Percentiles rank a stretch among this genome's conserved stretches.
Evolutionary conservation across 2,888 invertebrate genomes (phyloP).

Genomic region (Tryphoninae sp.): DNA sequence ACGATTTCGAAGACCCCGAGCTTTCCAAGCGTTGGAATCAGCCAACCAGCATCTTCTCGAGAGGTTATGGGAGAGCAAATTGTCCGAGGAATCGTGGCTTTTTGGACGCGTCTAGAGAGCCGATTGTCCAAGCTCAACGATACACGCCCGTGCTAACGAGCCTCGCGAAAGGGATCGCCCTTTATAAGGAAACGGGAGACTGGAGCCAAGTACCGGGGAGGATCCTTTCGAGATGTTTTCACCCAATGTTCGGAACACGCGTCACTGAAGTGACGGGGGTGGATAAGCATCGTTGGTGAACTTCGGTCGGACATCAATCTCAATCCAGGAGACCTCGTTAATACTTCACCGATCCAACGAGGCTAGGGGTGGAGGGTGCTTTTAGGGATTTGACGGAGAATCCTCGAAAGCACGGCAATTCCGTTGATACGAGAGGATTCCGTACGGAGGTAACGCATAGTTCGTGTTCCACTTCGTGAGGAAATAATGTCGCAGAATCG

Average conservation of each 20-base stretch:
- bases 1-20: neutral
- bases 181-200: neutral
- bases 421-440: neutral
- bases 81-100: conserved; percentile 8
- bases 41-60: conserved; percentile 1
- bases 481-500: conserved; percentile 69
- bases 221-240: neutral
- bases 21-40: conserved; percentile 4
- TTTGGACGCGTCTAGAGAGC: neutral
- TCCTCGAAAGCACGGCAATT: neutral
- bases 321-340: neutral
- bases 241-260: neutral
- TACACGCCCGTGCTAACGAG: neutral
- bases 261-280: neutral
- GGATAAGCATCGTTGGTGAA: neutral
- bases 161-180: neutral
- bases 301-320: neutral
- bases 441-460: neutral
- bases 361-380: neutral
- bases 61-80: conserved; percentile 11
- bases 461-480: neutral
- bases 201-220: neutral
- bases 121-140: conserved; percentile 5
- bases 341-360: neutral
- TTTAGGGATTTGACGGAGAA: neutral